Base-by-base conservation (phyloP, 2,888 invertebrate species). In the Cephus pulcher region DNA sequence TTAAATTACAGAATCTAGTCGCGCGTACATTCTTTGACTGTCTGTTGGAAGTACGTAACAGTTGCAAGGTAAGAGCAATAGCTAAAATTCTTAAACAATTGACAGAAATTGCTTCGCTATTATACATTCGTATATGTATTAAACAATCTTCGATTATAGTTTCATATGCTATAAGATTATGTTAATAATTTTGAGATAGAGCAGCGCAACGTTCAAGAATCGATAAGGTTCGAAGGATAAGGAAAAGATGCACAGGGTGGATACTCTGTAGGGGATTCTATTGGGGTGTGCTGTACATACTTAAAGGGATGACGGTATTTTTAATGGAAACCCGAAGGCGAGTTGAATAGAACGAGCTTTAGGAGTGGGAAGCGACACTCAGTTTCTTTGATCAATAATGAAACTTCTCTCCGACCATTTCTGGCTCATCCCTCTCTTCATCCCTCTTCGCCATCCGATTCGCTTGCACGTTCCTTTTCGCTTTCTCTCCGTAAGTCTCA, bases 361-460 rank as follows among this genome's bases (percentile, higher is more conserved):
- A 74, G 81, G 82, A 78, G 77, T 84, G 84, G 71, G 71, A 80
- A 82, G 79, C 84, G 82, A 86, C 84, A 84, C 83, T 85, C 83
- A 79, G 81, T 85, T 86, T 84, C 86, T 89, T 89, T 89, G 86
- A 89, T 89, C 88, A 88, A 88, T 88, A 88, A 87, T 86, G 85
- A 86, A 88, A 86, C 80, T 85, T 84, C 83, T 83, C 69, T 71
- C 56, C 74, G 75, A 34, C 69, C 74, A 30, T 74, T 74, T 78
- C 69, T 74, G 75, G n/a, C 76, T 75, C 69, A n/a, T 69, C 34
- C 23, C 56, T 56, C 56, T 56, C 84, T 84, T 79, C 79, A 75
- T 82, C 84, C 23, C 23, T 56, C 23, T 56, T 56, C 56, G 9
- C 11, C 56, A 23, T 6, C 56, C 56, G 15, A 56, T 56, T 56